A percentile compares a stretch with the other conserved stretches of the same genome.
These are phyloP conservation scores for Actenoides hombroni DNA, from an alignment of 2,113 vertebrate species.

Conservation along the genomic window DNA sequence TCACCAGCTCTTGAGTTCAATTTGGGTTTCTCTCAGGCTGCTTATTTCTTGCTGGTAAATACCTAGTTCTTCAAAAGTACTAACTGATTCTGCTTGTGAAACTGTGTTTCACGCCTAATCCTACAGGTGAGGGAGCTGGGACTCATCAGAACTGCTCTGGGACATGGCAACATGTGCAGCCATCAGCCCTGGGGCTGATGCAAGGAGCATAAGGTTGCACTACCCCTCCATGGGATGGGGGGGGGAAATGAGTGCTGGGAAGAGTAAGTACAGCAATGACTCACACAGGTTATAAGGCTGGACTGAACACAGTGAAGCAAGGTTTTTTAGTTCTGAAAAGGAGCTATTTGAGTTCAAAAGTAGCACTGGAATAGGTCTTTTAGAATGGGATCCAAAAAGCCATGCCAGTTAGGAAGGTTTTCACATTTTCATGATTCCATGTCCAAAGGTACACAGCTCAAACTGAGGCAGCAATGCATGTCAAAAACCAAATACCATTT, in stretches of 20 bases:
- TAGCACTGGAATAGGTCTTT: conserved; percentile 18
- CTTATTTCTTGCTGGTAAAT: background rate
- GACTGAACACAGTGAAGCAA: conserved; percentile 2
- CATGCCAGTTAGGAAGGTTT: background rate
- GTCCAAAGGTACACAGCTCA: conserved; percentile 19
- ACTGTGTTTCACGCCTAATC: fast-evolving
- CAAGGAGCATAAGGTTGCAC: background rate
- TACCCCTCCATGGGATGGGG: background rate
- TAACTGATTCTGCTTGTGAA: background rate
- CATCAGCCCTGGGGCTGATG: background rate
- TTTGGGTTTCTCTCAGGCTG: conserved; percentile 5
- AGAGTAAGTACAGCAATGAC: background rate
- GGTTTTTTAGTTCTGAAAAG: conserved; percentile 13
- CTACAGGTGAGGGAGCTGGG: background rate
- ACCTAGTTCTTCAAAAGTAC: background rate
- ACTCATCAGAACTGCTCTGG: background rate
- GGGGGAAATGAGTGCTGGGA: conserved; percentile 1
- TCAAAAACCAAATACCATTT: conserved; percentile 30
- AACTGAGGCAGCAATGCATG: conserved; percentile 32
- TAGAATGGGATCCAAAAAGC: conserved; percentile 17
- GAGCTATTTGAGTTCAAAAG: conserved; percentile 28
- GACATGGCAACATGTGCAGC: background rate
- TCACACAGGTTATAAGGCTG: conserved; percentile 2
- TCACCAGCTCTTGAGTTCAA: conserved; percentile 9
- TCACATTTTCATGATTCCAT: conserved; percentile 32